Evolutionary conservation across 2,797 vertebrate species (phyloP).

Genomic region (Trematomus bernacchii): DNA sequence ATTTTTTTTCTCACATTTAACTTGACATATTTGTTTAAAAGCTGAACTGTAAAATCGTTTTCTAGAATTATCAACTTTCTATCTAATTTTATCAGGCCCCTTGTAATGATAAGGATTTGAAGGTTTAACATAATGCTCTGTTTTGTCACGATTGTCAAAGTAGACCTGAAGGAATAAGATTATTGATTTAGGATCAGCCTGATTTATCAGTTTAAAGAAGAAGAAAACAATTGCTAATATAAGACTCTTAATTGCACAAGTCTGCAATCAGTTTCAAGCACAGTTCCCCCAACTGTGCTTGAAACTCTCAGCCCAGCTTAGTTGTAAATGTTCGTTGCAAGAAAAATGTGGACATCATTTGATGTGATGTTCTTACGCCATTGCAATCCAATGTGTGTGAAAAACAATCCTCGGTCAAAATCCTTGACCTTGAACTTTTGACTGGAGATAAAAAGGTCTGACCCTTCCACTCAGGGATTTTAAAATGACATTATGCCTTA

Average conservation of each 20-base stretch:
- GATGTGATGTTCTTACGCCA: conserved; percentile 16
- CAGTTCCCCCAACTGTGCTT: no score
- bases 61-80: neutral
- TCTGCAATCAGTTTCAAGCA: neutral
- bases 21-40: neutral
- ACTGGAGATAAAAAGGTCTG: conserved; percentile 29
- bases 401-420: conserved; percentile 24
- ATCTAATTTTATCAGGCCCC: neutral
- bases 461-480: conserved; percentile 9
- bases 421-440: conserved; percentile 39
- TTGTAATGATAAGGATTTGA: neutral
- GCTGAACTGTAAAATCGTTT: neutral
- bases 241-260: neutral
- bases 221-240: neutral
- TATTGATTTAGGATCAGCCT: neutral
- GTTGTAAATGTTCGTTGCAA: neutral
- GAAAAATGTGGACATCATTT: conserved; percentile 8
- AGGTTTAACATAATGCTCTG: neutral
- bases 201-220: neutral
- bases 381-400: conserved; percentile 9
- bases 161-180: neutral
- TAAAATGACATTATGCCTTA: neutral
- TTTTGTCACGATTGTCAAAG: neutral
- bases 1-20: neutral
- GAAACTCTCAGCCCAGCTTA: neutral